These are phyloP conservation scores for Nycteola revayana DNA, from an alignment of 2,888 invertebrate species.

Conservation along the genomic window DNA sequence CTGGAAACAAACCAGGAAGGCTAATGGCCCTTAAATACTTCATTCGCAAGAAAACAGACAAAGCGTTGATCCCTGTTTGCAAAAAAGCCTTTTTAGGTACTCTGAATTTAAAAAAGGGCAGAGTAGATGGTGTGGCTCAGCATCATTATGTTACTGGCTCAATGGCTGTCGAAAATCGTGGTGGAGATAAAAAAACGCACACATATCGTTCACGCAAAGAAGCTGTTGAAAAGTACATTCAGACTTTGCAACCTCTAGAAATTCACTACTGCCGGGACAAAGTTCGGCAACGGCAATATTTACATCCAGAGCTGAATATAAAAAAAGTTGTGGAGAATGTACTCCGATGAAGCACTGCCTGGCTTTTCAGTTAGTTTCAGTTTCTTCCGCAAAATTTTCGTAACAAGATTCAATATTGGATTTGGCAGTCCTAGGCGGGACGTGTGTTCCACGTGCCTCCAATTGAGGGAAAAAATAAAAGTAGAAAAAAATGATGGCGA, in stretches of 20 bases:
- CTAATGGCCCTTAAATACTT: too few species aligned
- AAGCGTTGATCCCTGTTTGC: too few species aligned
- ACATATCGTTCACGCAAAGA: too few species aligned
- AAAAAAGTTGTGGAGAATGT: constrained; percentile 10
- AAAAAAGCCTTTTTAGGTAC: too few species aligned
- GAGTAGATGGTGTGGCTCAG: too few species aligned
- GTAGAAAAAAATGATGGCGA: constrained; percentile 2
- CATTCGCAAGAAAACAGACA: too few species aligned
- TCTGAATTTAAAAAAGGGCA: too few species aligned
- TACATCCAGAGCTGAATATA: constrained; percentile 7
- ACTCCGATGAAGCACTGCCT: constrained; percentile 7
- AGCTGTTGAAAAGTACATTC: too few species aligned
- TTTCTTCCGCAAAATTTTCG: constrained; percentile 3
- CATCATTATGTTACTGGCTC: too few species aligned
- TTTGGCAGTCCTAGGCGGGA: constrained; percentile 7
- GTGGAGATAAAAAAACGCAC: too few species aligned
- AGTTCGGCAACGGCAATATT: constrained; percentile 7
- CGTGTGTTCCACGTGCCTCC: constrained; percentile 9
- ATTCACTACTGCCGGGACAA: constrained; percentile 2
- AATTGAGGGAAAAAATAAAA: constrained; percentile 5
- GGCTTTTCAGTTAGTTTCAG: constrained; percentile 3
- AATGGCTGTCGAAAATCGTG: too few species aligned
- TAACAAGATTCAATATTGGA: constrained; percentile 8
- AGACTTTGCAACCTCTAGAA: constrained; percentile 1
- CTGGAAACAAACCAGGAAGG: too few species aligned